Evolutionary conservation across 2,888 invertebrate species (phyloP).

Genomic region (Automeris io): DNA sequence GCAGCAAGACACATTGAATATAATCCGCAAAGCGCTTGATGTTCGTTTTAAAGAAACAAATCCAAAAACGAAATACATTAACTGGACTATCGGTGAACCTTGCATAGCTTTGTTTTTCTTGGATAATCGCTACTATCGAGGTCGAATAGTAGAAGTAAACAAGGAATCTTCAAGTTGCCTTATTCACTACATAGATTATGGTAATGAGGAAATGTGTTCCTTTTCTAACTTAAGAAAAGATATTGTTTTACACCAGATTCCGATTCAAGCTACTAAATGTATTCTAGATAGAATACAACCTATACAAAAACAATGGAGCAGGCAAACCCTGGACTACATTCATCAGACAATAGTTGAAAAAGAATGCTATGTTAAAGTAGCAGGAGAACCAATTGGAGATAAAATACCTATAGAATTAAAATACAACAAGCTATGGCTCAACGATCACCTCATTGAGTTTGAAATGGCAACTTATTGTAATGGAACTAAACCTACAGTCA

Average conservation of each 20-base stretch:
- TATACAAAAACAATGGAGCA: conserved; percentile 55
- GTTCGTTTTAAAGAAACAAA: conserved; percentile 59
- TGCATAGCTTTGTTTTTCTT: conserved; percentile 82
- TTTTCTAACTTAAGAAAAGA: conserved; percentile 77
- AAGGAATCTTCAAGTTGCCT: conserved; percentile 51
- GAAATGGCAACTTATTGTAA: conserved; percentile 56
- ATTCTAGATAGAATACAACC: conserved; percentile 61
- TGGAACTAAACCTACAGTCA: conserved; percentile 40
- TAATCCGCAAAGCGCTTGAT: conserved; percentile 70
- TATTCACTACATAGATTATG: conserved; percentile 89
- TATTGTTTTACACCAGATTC: conserved; percentile 80
- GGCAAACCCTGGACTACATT: conserved; percentile 77
- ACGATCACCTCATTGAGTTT: conserved; percentile 65
- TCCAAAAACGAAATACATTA: conserved; percentile 59
- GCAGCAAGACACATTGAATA: conserved; percentile 53
- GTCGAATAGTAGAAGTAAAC: conserved; percentile 68
- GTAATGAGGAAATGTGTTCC: conserved; percentile 82
- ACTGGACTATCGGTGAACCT: conserved; percentile 80
- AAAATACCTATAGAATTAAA: conserved; percentile 49
- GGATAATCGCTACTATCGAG: conserved; percentile 84
- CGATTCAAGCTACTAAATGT: conserved; percentile 80
- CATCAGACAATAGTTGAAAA: conserved; percentile 78
- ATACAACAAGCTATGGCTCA: conserved; percentile 56
- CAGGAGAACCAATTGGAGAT: conserved; percentile 44
- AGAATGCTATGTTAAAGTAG: conserved; percentile 65